A percentile compares a stretch with the other conserved stretches of the same genome.
Conservation (phyloP, 2,888 invertebrate genomes). For the Scaptomyza reducta region DNA sequence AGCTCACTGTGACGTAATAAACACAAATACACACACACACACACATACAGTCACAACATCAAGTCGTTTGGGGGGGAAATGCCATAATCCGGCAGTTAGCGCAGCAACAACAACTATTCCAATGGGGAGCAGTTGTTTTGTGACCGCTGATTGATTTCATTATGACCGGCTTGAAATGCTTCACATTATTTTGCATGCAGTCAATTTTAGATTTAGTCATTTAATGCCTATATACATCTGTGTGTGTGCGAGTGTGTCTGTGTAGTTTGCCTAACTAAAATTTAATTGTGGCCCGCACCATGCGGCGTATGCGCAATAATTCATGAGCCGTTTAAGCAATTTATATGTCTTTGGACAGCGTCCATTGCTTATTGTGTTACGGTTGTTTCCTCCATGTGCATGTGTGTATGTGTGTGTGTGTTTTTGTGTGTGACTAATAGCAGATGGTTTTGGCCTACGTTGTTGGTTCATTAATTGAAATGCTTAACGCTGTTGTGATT, state of each 20-base stretch:
- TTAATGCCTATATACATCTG: slow-evolving; percentile 19
- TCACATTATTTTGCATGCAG: slow-evolving; percentile 74
- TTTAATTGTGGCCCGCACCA: slow-evolving; percentile 65
- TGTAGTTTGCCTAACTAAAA: slow-evolving; percentile 59
- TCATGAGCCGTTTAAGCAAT: slow-evolving; percentile 74
- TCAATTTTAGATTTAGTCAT: slow-evolving; percentile 56
- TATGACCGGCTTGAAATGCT: slow-evolving; percentile 52
- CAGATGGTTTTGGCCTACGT: slow-evolving; percentile 67
- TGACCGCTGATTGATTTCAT: slow-evolving; percentile 70
- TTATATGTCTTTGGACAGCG: slow-evolving; percentile 57
- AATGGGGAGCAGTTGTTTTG: slow-evolving; percentile 37
- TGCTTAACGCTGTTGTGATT: slow-evolving; percentile 46
- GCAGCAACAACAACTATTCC: slow-evolving; percentile 30
- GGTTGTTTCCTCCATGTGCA: slow-evolving; percentile 20
- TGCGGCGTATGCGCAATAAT: slow-evolving; percentile 75
- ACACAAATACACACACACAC: slow-evolving; percentile 23
- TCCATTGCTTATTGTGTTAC: slow-evolving; percentile 40
- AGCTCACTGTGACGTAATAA: slow-evolving; percentile 56
- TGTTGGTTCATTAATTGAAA: slow-evolving; percentile 68
- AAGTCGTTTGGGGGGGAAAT: slow-evolving; percentile 47
- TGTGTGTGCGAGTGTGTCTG: slow-evolving; percentile 16
- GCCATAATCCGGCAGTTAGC: slow-evolving; percentile 67
- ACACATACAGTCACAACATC: slow-evolving; percentile 41
- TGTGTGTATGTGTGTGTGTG: slow-evolving; percentile 9
- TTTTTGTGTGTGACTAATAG: slow-evolving; percentile 63